A percentile compares a stretch with the other conserved stretches of the same genome.
Evolutionary conservation across 2,888 invertebrate genomes (phyloP).

Genomic region (Cyaniris semiargus): DNA sequence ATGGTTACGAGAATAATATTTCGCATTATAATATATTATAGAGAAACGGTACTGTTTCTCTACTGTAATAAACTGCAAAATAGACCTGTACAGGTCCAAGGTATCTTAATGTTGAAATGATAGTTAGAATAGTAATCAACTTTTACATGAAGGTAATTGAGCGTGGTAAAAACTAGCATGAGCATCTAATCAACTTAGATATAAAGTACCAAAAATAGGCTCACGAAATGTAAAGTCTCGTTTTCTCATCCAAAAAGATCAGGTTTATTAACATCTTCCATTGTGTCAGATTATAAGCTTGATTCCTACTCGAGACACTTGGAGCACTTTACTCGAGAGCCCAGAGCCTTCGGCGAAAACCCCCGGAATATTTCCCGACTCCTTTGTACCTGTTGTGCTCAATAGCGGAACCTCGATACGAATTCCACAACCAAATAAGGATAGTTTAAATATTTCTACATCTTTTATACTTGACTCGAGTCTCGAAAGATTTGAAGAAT

Average conservation of each 20-base stretch:
- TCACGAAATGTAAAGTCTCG: background rate
- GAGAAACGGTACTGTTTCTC: too few relatives aligned
- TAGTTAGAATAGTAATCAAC: too few relatives aligned
- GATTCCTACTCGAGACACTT: background rate
- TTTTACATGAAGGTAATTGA: too few relatives aligned
- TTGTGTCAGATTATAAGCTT: constrained; percentile 7
- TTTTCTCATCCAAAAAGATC: background rate
- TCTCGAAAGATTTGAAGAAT: background rate
- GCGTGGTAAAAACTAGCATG: too few relatives aligned
- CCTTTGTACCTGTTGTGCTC: constrained; percentile 7
- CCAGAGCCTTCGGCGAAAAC: background rate
- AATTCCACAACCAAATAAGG: background rate
- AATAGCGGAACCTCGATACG: background rate
- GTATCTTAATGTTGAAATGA: too few relatives aligned
- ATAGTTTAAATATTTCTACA: constrained; percentile 7
- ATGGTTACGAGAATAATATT: too few relatives aligned
- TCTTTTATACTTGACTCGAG: background rate
- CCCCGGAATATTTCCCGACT: background rate
- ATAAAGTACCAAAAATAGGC: background rate
- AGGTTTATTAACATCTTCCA: constrained; percentile 18
- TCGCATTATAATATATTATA: too few relatives aligned
- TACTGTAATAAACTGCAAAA: too few relatives aligned
- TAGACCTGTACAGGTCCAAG: too few relatives aligned
- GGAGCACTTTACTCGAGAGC: constrained; percentile 3
- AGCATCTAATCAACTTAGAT: too few relatives aligned